Evolutionary conservation across 2,797 vertebrate genomes (phyloP).

Genomic region (Lindbergichthys nudifrons): DNA sequence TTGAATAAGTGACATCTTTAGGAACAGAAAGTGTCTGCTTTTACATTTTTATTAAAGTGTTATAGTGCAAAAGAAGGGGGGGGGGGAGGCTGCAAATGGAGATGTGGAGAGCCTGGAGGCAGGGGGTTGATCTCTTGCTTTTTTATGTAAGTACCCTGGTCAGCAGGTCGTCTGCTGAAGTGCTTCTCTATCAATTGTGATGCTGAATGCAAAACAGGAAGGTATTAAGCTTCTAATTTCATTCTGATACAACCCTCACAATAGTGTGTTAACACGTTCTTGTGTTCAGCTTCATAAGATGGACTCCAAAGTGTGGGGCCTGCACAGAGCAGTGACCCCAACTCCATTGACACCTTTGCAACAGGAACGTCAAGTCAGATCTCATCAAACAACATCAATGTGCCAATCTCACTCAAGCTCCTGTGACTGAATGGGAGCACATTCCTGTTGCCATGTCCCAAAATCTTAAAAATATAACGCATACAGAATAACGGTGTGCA

Average conservation of each 20-base stretch:
- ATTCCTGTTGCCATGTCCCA: not conserved
- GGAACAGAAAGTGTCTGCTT: conserved; percentile 41
- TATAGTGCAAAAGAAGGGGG: conserved; percentile 23
- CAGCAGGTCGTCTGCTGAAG: conserved; percentile 25
- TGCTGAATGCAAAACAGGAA: conserved; percentile 33
- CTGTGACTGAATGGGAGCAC: not conserved
- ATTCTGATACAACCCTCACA: not conserved
- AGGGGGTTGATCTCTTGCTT: conserved; percentile 45
- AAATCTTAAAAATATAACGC: too few species aligned
- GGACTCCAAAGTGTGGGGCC: not conserved
- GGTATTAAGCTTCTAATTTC: conserved; percentile 1
- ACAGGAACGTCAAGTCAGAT: not conserved
- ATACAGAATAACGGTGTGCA: not conserved
- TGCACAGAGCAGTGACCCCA: not conserved
- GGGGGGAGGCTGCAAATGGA: not conserved
- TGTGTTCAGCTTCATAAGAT: not conserved
- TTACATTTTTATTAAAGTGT: conserved; percentile 23
- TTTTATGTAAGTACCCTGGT: conserved; percentile 20
- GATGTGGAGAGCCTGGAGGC: conserved; percentile 7
- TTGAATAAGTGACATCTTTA: conserved; percentile 62
- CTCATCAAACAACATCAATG: not conserved
- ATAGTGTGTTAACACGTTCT: not conserved
- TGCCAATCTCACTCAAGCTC: not conserved
- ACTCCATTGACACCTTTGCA: not conserved
- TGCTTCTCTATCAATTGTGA: conserved; percentile 19